Conservation (phyloP, 2,888 invertebrate genomes). For the Pyrocoelia pectoralis region DNA sequence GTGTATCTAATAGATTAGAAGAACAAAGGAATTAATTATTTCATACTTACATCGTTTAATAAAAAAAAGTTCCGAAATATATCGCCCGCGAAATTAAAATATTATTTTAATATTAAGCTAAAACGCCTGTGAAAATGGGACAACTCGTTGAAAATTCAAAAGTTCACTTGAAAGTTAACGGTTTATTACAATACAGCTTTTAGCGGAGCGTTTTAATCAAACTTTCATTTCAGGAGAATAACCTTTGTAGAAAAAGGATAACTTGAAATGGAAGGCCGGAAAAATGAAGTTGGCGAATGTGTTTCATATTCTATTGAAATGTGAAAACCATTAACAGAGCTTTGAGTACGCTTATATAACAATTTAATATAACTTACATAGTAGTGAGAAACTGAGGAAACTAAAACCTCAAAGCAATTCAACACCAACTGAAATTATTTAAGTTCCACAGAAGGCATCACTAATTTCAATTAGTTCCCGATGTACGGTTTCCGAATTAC, state of each 20-base stretch:
- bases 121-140: background rate
- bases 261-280: background rate
- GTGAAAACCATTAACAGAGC: background rate
- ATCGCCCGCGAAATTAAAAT: background rate
- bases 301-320: background rate
- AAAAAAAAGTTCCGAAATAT: background rate
- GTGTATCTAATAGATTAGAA: background rate
- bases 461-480: conserved; percentile 30
- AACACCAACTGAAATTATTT: conserved; percentile 24
- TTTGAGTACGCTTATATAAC: conserved; percentile 1
- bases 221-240: background rate
- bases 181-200: background rate
- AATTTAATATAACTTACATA: background rate
- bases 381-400: conserved; percentile 13
- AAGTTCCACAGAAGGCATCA: conserved; percentile 24
- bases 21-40: background rate
- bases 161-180: background rate
- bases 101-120: background rate
- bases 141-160: background rate
- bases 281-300: too few relatives aligned
- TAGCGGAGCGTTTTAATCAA: background rate
- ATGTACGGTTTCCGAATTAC: conserved; percentile 27
- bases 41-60: background rate
- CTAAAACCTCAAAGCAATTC: conserved; percentile 23
- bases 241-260: too few relatives aligned